A percentile compares a stretch with the other conserved stretches of the same genome.
Evolutionary conservation across 37 sponge, comb jelly and placozoan species (phyloP).

Genomic region (Axinella damicornis): DNA sequence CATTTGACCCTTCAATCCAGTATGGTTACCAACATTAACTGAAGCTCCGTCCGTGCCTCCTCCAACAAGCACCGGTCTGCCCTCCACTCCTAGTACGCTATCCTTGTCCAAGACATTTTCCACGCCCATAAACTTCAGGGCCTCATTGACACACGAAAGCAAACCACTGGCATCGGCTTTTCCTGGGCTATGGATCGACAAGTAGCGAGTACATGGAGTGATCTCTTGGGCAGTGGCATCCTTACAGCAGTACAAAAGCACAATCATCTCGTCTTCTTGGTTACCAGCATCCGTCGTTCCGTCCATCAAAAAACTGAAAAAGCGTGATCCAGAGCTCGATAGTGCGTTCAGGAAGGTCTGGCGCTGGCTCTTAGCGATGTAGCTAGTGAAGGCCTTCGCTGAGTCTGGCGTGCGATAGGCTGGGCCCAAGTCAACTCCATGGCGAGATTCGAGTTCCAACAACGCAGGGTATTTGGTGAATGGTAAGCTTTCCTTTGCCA

Average conservation of each 20-base stretch:
- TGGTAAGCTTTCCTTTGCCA: conserved; percentile 59
- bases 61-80: too few relatives aligned
- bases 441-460: conserved; percentile 36
- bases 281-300: conserved; percentile 50
- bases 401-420: conserved; percentile 29
- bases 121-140: too few relatives aligned
- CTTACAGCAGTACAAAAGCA: background rate
- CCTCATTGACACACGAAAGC: too few relatives aligned
- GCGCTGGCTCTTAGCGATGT: conserved; percentile 44
- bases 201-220: conserved; percentile 21
- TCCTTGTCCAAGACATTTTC: too few relatives aligned
- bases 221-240: conserved; percentile 27
- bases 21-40: too few relatives aligned
- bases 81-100: too few relatives aligned
- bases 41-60: too few relatives aligned
- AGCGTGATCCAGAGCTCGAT: background rate
- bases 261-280: conserved; percentile 52
- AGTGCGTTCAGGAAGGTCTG: background rate
- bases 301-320: conserved; percentile 68
- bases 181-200: background rate
- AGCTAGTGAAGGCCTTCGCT: conserved; percentile 22
- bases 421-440: conserved; percentile 49
- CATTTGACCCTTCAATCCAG: too few relatives aligned
- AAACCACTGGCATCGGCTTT: conserved; percentile 11
- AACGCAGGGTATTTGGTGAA: conserved; percentile 21